Percentiles rank a stretch among this genome's conserved stretches.
Evolutionary conservation across 2,888 invertebrate species (phyloP).

Genomic region (Sturmia bella): DNA sequence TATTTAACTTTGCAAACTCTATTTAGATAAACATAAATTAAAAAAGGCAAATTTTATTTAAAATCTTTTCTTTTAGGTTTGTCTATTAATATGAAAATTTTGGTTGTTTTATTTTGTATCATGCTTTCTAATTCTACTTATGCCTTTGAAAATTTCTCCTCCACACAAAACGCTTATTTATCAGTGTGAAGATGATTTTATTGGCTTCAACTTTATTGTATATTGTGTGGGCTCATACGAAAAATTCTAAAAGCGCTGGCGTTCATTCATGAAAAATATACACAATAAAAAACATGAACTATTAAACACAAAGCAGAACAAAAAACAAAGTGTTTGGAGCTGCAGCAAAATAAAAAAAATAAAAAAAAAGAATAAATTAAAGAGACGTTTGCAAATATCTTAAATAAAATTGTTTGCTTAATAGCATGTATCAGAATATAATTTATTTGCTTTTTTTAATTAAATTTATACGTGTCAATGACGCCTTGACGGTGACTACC

Average conservation of each 20-base stretch:
- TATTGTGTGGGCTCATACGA: slow-evolving; percentile 26
- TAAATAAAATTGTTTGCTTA: neutral
- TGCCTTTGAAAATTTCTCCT: neutral
- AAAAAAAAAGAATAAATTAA: neutral
- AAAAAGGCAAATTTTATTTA: no score
- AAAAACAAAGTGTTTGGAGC: neutral
- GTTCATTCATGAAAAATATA: slow-evolving; percentile 64
- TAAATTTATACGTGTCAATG: slow-evolving; percentile 24
- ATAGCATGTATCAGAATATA: slow-evolving; percentile 46
- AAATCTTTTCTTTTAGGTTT: no score
- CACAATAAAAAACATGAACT: slow-evolving; percentile 46
- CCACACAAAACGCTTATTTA: slow-evolving; percentile 13
- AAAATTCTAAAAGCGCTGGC: slow-evolving; percentile 49
- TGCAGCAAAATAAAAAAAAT: neutral
- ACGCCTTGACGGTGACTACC: slow-evolving; percentile 75
- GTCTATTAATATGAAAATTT: no score
- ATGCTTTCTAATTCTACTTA: neutral
- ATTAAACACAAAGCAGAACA: neutral
- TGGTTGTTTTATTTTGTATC: slow-evolving; percentile 15
- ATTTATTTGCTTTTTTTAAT: slow-evolving; percentile 22
- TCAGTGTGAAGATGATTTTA: slow-evolving; percentile 28
- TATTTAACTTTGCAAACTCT: no score
- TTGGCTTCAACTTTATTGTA: neutral
- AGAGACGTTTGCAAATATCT: neutral
- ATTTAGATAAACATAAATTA: no score